Percentiles rank a stretch among this genome's conserved stretches.
These are phyloP conservation scores for Trachythela sp. DNA, from an alignment of 64 coral and sea anemone genomes.

Conservation along the genomic window DNA sequence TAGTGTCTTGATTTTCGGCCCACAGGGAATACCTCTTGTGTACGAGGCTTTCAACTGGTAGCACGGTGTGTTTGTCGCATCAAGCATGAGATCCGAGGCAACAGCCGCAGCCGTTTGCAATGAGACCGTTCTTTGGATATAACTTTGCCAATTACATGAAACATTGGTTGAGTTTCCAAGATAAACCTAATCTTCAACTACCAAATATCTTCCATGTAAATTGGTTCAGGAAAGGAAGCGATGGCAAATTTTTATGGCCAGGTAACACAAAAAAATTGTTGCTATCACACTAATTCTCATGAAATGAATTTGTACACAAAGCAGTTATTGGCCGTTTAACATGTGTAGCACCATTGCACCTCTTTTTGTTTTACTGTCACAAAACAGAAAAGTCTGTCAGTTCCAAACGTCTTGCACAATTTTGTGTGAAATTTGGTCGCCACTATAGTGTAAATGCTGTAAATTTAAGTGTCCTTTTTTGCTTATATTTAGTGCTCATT, in stretches of 20 bases:
- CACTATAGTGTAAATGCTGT: no score
- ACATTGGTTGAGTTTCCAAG: constrained; percentile 69
- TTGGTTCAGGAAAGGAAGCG: constrained; percentile 68
- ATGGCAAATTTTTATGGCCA: constrained; percentile 87
- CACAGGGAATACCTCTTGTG: constrained; percentile 69
- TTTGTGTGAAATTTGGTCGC: no score
- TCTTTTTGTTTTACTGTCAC: no score
- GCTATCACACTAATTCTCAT: no score
- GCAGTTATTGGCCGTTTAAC: no score
- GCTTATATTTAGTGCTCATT: no score
- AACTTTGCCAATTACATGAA: constrained; percentile 81
- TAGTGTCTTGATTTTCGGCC: constrained; percentile 78
- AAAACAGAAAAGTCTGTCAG: no score
- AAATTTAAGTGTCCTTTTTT: no score
- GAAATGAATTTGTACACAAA: no score
- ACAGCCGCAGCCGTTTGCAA: constrained; percentile 88
- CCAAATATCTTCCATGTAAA: constrained; percentile 89
- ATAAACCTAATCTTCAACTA: constrained; percentile 54
- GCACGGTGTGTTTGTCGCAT: constrained; percentile 85
- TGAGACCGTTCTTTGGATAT: constrained; percentile 93
- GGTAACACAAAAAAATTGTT: constrained; percentile 2
- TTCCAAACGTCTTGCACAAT: no score
- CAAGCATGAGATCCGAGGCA: constrained; percentile 72
- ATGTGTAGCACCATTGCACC: no score
- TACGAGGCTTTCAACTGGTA: constrained; percentile 89